phyloP scores from a whole-genome alignment of 2,113 vertebrate species.

The Ibidorhyncha struthersii region DNA sequence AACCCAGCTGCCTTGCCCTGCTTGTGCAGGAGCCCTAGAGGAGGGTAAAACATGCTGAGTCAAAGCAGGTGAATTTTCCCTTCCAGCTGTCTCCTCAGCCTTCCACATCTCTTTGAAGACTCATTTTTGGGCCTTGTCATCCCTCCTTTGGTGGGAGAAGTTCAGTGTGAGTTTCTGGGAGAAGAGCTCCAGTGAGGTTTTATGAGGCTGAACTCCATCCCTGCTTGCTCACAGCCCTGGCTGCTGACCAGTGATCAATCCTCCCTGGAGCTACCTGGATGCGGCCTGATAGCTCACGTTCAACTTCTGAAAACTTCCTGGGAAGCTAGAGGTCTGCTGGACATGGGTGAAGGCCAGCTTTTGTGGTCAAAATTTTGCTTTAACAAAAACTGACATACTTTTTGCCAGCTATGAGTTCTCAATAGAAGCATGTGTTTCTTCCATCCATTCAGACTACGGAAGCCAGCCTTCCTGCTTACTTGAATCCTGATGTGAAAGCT shows the following conservation, averaged over 20 bases:
- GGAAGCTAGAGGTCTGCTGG: neutral
- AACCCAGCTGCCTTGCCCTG: neutral
- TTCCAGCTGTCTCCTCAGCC: neutral
- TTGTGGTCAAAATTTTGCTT: neutral
- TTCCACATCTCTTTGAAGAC: neutral
- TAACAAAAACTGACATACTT: neutral
- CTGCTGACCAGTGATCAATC: neutral
- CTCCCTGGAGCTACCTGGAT: neutral
- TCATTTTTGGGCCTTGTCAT: neutral
- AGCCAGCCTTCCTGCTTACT: neutral
- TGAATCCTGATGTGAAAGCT: neutral
- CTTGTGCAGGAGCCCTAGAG: neutral
- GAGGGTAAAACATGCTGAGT: neutral
- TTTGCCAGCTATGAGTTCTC: neutral
- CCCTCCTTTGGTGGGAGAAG: neutral
- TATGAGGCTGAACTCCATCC: neutral
- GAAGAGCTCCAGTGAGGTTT: neutral
- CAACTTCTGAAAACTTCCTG: neutral
- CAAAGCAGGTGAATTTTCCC: neutral
- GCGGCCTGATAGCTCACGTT: neutral
- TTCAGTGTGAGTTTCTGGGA: neutral
- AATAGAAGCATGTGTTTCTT: neutral
- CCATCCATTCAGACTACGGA: neutral
- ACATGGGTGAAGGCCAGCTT: neutral
- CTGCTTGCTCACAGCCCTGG: neutral